phyloP scores from a whole-genome alignment of 2,888 invertebrate genomes.

The Drosophila neotestacea region DNA sequence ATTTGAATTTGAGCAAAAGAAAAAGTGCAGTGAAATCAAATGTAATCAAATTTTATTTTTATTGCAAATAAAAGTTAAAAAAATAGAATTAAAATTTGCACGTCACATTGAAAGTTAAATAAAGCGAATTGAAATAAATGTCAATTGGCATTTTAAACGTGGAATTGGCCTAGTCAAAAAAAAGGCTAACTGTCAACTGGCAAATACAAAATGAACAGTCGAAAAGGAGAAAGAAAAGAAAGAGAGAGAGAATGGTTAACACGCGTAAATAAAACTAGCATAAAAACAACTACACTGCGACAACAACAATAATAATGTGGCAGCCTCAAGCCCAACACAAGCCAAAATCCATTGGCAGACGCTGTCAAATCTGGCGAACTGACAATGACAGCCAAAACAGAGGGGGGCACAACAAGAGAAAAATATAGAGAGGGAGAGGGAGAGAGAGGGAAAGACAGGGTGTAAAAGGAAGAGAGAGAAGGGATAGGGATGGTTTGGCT shows the following conservation, averaged over 20 bases:
- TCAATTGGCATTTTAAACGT: conserved; percentile 47
- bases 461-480: no score
- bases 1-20: conserved; percentile 11
- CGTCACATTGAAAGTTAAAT: conserved; percentile 34
- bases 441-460: not conserved
- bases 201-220: conserved; percentile 26
- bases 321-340: conserved; percentile 19
- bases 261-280: conserved; percentile 53
- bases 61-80: not conserved
- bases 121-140: conserved; percentile 53
- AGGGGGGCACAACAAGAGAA: not conserved
- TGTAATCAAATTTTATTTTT: conserved; percentile 16
- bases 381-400: conserved; percentile 61
- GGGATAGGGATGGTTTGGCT: not conserved
- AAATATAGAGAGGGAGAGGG: not conserved
- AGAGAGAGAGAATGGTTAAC: conserved; percentile 33
- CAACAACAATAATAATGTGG: conserved; percentile 9
- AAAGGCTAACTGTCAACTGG: conserved; percentile 21
- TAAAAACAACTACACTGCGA: conserved; percentile 24
- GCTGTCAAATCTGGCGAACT: conserved; percentile 73
- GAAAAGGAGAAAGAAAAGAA: not conserved
- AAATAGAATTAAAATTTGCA: conserved; percentile 20
- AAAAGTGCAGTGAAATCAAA: conserved; percentile 19
- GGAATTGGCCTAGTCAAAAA: conserved; percentile 24
- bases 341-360: conserved; percentile 59